Evolutionary conservation across 2,888 invertebrate genomes (phyloP).

Genomic region (Hipparchia sbordonii): DNA sequence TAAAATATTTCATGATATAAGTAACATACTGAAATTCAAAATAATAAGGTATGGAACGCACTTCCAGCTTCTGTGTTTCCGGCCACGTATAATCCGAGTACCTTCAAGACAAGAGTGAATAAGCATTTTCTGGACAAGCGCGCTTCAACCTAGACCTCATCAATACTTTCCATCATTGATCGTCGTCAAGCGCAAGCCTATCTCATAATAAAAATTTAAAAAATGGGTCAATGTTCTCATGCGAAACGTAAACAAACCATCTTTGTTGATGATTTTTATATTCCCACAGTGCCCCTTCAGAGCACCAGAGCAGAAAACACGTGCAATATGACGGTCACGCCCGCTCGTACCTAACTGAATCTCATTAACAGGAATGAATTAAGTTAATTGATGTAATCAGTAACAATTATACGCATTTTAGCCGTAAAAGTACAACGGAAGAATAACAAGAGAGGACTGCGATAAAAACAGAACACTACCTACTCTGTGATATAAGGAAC

Average conservation of each 20-base stretch:
- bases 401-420: conserved; percentile 35
- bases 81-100: no score
- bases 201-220: no score
- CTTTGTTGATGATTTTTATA: conserved; percentile 15
- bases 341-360: conserved; percentile 60
- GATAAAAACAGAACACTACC: neutral
- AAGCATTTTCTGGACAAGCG: no score
- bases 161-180: no score
- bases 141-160: no score
- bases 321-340: conserved; percentile 65
- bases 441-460: neutral
- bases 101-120: no score
- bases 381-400: conserved; percentile 34
- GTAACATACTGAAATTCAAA: no score
- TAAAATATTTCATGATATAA: no score
- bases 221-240: conserved; percentile 25
- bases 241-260: conserved; percentile 22
- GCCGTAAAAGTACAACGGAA: neutral
- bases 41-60: no score
- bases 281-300: conserved; percentile 47
- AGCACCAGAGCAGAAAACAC: conserved; percentile 57
- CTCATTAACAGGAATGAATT: conserved; percentile 46
- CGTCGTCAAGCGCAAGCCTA: no score
- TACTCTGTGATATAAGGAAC: neutral
- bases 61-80: no score